Evolutionary conservation across 2,888 invertebrate species (phyloP).

Genomic region (Andrena hattorfiana): DNA sequence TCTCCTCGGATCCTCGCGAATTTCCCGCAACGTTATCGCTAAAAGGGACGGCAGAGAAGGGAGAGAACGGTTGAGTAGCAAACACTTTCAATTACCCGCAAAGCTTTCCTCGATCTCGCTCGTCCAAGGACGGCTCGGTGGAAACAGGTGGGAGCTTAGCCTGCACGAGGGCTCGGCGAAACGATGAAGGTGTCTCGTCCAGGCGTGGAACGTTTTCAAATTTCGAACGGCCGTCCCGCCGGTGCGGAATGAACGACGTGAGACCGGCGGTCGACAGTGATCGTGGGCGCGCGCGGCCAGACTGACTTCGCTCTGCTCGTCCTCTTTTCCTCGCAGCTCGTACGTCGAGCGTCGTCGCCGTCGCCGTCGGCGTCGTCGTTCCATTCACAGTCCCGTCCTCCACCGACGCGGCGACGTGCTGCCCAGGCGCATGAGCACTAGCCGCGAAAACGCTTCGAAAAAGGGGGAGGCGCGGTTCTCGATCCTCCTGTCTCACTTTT

Average conservation of each 20-base stretch:
- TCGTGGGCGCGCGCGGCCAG: conserved; percentile 80
- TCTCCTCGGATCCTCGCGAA: background rate
- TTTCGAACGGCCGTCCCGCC: conserved; percentile 42
- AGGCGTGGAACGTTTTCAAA: conserved; percentile 7
- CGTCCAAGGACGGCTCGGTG: background rate
- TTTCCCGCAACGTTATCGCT: background rate
- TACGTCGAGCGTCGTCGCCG: conserved; percentile 52
- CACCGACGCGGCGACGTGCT: conserved; percentile 43
- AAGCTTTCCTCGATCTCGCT: no score
- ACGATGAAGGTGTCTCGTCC: no score
- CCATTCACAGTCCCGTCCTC: conserved; percentile 64
- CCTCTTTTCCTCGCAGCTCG: conserved; percentile 65
- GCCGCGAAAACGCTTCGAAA: conserved; percentile 42
- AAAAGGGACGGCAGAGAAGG: no score
- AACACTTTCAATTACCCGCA: no score
- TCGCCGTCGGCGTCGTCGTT: conserved; percentile 66
- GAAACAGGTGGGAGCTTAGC: no score
- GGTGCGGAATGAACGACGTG: conserved; percentile 47
- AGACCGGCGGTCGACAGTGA: conserved; percentile 72
- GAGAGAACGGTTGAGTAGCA: background rate
- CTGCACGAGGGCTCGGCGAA: no score
- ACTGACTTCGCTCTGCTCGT: conserved; percentile 75
- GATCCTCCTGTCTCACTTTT: background rate
- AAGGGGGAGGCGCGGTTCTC: conserved; percentile 35
- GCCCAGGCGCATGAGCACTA: conserved; percentile 70